These are phyloP conservation scores for Elachura formosa DNA, from an alignment of 2,113 vertebrate genomes.

Conservation along the genomic window DNA sequence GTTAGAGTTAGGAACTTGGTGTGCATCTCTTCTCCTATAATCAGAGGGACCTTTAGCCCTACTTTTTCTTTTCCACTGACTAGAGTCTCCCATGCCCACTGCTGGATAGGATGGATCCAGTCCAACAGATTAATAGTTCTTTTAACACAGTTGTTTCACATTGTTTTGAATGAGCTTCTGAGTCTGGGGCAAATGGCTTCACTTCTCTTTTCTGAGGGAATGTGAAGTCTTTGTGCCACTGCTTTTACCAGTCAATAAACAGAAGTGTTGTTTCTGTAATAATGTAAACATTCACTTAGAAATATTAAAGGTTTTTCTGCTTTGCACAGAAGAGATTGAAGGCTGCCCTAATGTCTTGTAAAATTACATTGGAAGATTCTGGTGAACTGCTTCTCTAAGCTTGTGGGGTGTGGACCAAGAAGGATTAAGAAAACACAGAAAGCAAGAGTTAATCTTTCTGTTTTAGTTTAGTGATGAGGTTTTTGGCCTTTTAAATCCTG, in stretches of 20 bases:
- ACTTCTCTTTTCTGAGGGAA: background rate
- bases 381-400: background rate
- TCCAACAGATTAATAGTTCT: background rate
- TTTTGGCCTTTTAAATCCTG: background rate
- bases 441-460: background rate
- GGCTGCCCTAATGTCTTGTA: background rate
- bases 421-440: background rate
- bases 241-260: background rate
- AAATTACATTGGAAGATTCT: background rate
- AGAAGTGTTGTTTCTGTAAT: background rate
- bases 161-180: background rate
- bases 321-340: background rate
- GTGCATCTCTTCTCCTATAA: accelerated
- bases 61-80: background rate
- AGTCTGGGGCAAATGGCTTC: background rate
- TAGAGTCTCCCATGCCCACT: background rate
- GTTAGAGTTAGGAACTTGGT: background rate
- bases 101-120: background rate
- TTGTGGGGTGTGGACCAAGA: background rate
- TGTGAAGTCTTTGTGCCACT: background rate
- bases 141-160: background rate
- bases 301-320: background rate
- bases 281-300: background rate
- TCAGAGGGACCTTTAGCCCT: background rate
- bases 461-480: background rate